Evolutionary conservation across 2,797 vertebrate species (phyloP), one percentile per base, ranked within the genome.

Genomic region (Nothura maculosa): DNA sequence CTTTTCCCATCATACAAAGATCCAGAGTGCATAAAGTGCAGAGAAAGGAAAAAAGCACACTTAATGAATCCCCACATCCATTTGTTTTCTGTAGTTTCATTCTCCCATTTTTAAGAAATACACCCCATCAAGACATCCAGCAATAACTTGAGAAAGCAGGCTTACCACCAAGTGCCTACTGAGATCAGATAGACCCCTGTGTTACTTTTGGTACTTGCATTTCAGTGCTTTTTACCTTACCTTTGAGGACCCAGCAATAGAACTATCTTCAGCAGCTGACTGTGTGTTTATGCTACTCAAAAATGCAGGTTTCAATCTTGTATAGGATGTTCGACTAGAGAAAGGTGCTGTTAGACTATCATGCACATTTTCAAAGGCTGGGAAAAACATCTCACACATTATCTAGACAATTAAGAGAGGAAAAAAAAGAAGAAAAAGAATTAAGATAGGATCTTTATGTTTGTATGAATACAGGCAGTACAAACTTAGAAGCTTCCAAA

Each of bases 321-420:
- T 97, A 87, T 98, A 96, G 78, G 97, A 91, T 57, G 98, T 97
- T 87, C 98, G 98, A 20, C 97, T 98, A 95, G 98, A 98, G 87
- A 98, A 90, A 14, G 97, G 97, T 28, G 98, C 97, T 45, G 98
- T 96, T 87, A 98, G 90, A 89, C 98, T 98, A 77, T 98, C 97
- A 57, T 96, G 96, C 74, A 97, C 92, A 38, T 98, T 98, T 97
- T 98, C 98, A 93, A 98, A 98, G 93, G 98, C 98, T n/a, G 98
- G 98, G 79, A 98, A 98, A 97, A 99, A 98, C 90, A 99, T 96
- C 89, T 99, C 98, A 48, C 98, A 98, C 52, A 99, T 98, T 80
- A 99, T 97, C 99, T 99, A 94, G 42, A 92, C 84, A 91, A 90
- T 69, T 76, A 95, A 58, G 94, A 84, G 45, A 89, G 79, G 42